Conservation (phyloP, 2,888 invertebrate genomes). For the Archips crataeganus region DNA sequence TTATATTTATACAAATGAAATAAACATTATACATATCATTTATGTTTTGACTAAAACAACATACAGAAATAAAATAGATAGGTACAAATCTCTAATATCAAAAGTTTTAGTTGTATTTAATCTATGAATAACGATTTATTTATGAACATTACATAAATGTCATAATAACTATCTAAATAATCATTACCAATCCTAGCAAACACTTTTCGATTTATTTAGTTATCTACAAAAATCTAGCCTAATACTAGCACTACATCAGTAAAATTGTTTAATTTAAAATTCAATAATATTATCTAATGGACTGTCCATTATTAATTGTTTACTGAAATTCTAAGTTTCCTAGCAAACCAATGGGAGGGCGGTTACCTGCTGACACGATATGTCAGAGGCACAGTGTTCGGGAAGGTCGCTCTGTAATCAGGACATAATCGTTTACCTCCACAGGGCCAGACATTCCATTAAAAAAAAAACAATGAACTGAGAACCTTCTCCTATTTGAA, state of each 20-base stretch:
- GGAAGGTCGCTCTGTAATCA: constrained; percentile 84
- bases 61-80: not conserved
- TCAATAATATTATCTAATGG: constrained; percentile 59
- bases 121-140: constrained; percentile 17
- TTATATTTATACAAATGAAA: not conserved
- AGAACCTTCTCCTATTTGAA: not conserved
- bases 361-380: constrained; percentile 86
- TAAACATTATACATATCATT: not conserved
- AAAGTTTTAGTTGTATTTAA: not conserved
- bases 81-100: not conserved
- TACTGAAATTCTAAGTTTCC: constrained; percentile 72
- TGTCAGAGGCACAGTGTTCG: constrained; percentile 83
- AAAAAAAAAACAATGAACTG: constrained; percentile 3
- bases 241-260: constrained; percentile 65
- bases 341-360: constrained; percentile 74
- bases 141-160: constrained; percentile 13
- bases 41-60: constrained; percentile 2
- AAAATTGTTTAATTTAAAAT: constrained; percentile 49
- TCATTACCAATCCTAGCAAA: constrained; percentile 51
- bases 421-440: constrained; percentile 72
- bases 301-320: constrained; percentile 53
- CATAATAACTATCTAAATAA: constrained; percentile 15
- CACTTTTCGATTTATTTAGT: constrained; percentile 57
- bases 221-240: constrained; percentile 46
- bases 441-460: constrained; percentile 44